Conservation (phyloP, 2,888 invertebrate species). For the Anodontia alba region DNA sequence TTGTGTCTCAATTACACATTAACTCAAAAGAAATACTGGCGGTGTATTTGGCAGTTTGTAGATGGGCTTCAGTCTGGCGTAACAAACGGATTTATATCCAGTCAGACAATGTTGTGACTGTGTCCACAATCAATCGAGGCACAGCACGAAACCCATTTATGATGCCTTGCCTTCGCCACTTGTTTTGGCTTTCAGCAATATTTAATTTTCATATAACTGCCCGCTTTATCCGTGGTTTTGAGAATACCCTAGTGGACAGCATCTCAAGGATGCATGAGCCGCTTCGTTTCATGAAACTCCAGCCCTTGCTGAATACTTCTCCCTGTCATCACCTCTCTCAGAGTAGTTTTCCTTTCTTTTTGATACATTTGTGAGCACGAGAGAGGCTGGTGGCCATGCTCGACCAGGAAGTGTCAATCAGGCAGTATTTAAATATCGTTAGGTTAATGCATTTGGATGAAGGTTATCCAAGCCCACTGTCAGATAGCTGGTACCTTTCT, state of each 20-base stretch:
- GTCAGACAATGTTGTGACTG: conserved; percentile 12
- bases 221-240: too few relatives aligned
- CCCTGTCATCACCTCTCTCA: conserved; percentile 21
- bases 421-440: conserved; percentile 8
- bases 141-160: too few relatives aligned
- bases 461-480: background rate
- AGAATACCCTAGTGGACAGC: background rate
- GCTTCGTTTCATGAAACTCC: too few relatives aligned
- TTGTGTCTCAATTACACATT: background rate
- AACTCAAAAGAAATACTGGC: conserved; percentile 30
- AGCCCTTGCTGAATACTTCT: conserved; percentile 24
- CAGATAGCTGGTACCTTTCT: background rate
- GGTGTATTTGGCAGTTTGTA: background rate
- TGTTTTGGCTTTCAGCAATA: too few relatives aligned
- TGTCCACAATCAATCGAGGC: conserved; percentile 13
- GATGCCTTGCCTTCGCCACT: too few relatives aligned
- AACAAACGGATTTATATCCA: conserved; percentile 6
- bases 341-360: too few relatives aligned
- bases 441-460: background rate
- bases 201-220: too few relatives aligned
- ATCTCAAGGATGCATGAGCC: background rate
- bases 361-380: background rate
- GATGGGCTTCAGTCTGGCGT: background rate
- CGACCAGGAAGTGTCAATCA: background rate
- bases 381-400: too few relatives aligned